Conservation (phyloP, 2,113 vertebrate species). For the Centrocercus urophasianus region DNA sequence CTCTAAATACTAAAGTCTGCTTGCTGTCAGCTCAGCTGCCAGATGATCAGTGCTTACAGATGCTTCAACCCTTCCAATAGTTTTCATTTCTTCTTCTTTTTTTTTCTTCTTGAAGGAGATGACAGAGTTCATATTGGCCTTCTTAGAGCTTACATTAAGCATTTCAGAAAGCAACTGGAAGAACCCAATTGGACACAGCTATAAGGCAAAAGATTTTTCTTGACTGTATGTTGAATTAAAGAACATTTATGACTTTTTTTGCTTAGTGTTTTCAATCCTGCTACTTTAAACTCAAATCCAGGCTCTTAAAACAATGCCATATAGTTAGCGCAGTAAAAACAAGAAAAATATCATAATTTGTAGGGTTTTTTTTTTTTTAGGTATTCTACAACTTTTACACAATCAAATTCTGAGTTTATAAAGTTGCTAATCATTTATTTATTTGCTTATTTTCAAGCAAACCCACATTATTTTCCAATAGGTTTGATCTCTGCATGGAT, state of each 20-base stretch:
- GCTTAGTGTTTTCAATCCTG: neutral
- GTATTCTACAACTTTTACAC: neutral
- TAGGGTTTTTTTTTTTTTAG: neutral
- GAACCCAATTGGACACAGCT: constrained; percentile 44
- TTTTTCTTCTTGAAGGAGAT: neutral
- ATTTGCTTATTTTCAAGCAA: constrained; percentile 38
- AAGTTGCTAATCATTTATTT: neutral
- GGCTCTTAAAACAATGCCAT: constrained; percentile 31
- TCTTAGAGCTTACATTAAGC: constrained; percentile 12
- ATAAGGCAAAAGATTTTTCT: neutral
- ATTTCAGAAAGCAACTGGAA: constrained; percentile 54
- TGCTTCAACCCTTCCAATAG: constrained; percentile 21
- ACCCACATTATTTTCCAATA: constrained; percentile 69
- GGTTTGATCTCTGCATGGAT: constrained; percentile 54
- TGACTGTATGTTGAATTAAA: constrained; percentile 6
- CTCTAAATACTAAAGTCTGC: constrained; percentile 46
- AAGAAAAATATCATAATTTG: neutral
- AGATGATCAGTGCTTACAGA: constrained; percentile 30
- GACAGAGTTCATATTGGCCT: constrained; percentile 34
- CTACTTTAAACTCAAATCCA: constrained; percentile 34
- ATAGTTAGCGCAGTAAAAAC: constrained; percentile 19
- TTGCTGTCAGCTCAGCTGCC: constrained; percentile 64
- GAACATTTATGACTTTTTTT: constrained; percentile 35
- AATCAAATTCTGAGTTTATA: neutral
- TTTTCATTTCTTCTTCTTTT: constrained; percentile 46